phyloP scores from a whole-genome alignment of 2,888 invertebrate species.

The Troides oblongomaculatus region DNA sequence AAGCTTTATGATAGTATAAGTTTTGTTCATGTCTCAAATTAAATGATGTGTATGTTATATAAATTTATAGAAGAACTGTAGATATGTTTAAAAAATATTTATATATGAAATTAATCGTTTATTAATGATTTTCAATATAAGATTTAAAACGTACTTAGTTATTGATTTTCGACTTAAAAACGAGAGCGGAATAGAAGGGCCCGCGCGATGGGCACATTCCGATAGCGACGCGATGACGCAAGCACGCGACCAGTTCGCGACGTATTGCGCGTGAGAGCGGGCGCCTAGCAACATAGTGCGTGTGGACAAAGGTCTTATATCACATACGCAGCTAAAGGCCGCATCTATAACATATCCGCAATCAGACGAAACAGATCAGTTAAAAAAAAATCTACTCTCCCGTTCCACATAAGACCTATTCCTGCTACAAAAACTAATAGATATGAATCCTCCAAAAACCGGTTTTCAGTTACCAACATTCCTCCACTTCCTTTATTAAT shows the following conservation, averaged over 20 bases:
- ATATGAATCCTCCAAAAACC: neutral
- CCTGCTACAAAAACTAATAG: no score
- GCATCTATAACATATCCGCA: neutral
- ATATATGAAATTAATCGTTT: no score
- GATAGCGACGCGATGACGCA: slow-evolving; percentile 62
- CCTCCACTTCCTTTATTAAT: slow-evolving; percentile 7
- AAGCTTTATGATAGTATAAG: no score
- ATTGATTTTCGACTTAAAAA: no score
- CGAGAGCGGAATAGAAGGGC: slow-evolving; percentile 21
- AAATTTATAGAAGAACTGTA: no score
- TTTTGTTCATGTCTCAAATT: no score
- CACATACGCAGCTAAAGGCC: slow-evolving; percentile 4
- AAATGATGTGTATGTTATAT: no score
- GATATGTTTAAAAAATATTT: no score
- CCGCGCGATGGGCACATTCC: slow-evolving; percentile 51
- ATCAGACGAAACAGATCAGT: neutral
- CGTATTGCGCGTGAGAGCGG: slow-evolving; percentile 51
- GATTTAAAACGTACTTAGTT: no score
- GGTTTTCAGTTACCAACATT: neutral
- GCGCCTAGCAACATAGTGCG: slow-evolving; percentile 68
- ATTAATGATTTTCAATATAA: no score
- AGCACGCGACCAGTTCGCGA: slow-evolving; percentile 51
- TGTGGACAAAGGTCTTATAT: slow-evolving; percentile 32
- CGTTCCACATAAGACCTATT: neutral
- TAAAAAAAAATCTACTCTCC: neutral